Evolutionary conservation across 2,113 vertebrate genomes (phyloP), one percentile per base, ranked within the genome.

Genomic region (Epinephelus cyanopodus): DNA sequence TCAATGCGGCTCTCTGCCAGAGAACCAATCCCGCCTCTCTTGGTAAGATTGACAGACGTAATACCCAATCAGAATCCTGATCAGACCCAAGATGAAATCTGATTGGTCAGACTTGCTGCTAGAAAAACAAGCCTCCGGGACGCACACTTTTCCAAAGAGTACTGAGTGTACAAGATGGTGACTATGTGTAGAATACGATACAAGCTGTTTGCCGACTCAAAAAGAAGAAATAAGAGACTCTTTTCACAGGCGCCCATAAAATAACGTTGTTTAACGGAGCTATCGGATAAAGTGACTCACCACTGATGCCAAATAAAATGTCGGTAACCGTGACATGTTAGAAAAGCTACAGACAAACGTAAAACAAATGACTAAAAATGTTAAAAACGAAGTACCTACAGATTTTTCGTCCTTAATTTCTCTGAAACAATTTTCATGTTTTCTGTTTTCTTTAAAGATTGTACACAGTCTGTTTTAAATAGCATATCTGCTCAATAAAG

Each of bases 81-180:
- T 0, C 1, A 4, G 12, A 75, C 18, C 14, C 13, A 48, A 13
- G 0, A 19, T 4, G 1, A 21, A 4, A 2, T 63, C 0, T 69
- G 21, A 89, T 86, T 86, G 82, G 86, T 50, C 0, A 0, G 25
- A 3, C 0, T 33, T 18, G 1, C 14, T 68, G 17, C 68, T 80
- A 73, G 64, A 53, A 12, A 71, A 21, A 57, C 54, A 10, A 0
- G 0, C 0, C 0, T 3, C 9, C n/a, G 75, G 42, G 21, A 2
- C 0, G 0, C 3, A 3, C 6, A 17, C 25, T 0, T 17, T 1
- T 0, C 0, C 80, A 61, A 89, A 91, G 78, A 86, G 15, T 18
- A 57, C 21, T 7, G 27, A 69, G 64, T 69, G 18, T 4, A 10
- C 67, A 39, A 70, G 67, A 70, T 3, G 9, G 2, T 2, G 14